Evolutionary conservation across 2,888 invertebrate species (phyloP), one percentile per base, ranked within the genome.

Genomic region (Pogonocherus hispidulus): DNA sequence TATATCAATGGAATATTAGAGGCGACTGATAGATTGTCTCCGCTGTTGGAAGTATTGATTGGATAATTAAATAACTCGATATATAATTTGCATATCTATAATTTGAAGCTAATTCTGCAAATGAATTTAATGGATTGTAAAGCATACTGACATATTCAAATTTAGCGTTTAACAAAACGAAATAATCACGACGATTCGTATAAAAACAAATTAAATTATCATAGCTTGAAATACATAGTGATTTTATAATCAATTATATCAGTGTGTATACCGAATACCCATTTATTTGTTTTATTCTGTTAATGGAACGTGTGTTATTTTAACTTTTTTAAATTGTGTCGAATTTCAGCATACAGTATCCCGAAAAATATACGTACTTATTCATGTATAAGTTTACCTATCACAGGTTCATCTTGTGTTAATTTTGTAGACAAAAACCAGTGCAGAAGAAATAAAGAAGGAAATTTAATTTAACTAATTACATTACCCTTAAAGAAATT

Each of bases 81-180:
- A 37, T 44, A 66, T 65, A 74, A 70, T 74, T 74, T 70, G 67
- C 70, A 72, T 74, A 63, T 66, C 66, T 70, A 69, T 69, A 70
- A 70, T 72, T 63, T 70, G 65, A 56, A 70, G 59, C 67, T 74
- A 70, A 73, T 75, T 72, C 65, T 67, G 59, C 69, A 60, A 72
- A 70, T 71, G 67, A 69, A 73, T 62, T 73, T 66, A 73, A 72
- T 71, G 73, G 73, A 67, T 71, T 72, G 70, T 67, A 70, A 68
- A 73, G 70, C 70, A 68, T 67, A 68, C 63, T 67, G 59, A 70
- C 70, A 72, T 71, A 74, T 70, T 72, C 65, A 70, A 74, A 74
- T 71, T 72, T 64, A 51, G 54, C 69, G 52, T 59, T 27, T 16
- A 56, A 57, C 37, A 32, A 64, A 69, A 65, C 37, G 14, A 60